Evolutionary conservation across 2,797 vertebrate species (phyloP).

Genomic region (Chrosomus eos): DNA sequence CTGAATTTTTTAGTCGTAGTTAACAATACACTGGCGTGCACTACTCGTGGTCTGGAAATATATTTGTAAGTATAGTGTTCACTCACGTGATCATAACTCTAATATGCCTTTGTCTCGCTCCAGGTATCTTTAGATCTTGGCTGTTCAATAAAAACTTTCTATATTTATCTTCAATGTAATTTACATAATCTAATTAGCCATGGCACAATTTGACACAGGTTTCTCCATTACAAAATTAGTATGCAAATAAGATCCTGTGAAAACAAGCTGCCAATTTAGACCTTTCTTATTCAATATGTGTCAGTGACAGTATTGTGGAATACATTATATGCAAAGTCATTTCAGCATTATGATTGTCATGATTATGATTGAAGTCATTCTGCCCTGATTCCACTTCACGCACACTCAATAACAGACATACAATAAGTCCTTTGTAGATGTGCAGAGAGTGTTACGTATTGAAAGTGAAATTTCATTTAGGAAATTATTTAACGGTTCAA

Average conservation of each 20-base stretch:
- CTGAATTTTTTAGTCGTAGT: not conserved
- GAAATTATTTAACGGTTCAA: slow-evolving; percentile 21
- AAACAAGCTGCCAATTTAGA: slow-evolving; percentile 40
- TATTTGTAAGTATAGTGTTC: not conserved
- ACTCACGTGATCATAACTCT: not conserved
- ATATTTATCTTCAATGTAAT: slow-evolving; percentile 35
- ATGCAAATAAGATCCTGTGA: slow-evolving; percentile 38
- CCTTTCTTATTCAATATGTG: slow-evolving; percentile 23
- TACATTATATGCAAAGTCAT: slow-evolving; percentile 30
- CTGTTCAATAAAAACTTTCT: slow-evolving; percentile 9
- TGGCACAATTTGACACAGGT: slow-evolving; percentile 16
- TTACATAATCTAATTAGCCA: slow-evolving; percentile 41
- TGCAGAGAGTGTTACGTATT: not conserved
- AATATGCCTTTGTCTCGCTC: not conserved
- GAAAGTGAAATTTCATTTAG: not conserved
- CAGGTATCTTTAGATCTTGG: not conserved
- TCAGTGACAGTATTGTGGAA: slow-evolving; percentile 6
- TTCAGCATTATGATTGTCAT: slow-evolving; percentile 12
- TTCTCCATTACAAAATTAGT: slow-evolving; percentile 36
- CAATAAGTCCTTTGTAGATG: not conserved
- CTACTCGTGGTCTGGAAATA: not conserved
- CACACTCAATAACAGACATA: not conserved
- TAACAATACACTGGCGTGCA: no score
- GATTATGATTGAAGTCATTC: slow-evolving; percentile 4
- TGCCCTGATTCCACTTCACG: not conserved